phyloP scores from a whole-genome alignment of 2,113 vertebrate species.

The Silurus asotus region DNA sequence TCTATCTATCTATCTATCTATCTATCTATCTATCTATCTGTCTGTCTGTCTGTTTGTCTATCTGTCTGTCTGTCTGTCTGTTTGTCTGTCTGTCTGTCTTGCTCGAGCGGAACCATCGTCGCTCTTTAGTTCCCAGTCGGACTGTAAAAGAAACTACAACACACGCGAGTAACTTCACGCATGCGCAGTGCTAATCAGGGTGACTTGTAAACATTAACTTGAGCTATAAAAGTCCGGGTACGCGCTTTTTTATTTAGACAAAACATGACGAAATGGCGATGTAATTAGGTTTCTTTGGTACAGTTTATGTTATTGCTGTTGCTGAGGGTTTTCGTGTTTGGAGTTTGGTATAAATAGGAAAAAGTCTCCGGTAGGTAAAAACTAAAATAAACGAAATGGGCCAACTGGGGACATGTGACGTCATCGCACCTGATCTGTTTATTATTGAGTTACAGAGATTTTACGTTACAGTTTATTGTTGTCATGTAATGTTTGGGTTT shows the following conservation, averaged over 20 bases:
- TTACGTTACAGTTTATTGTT: not conserved
- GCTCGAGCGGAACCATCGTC: not conserved
- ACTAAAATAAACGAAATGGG: not conserved
- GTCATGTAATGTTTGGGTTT: not conserved
- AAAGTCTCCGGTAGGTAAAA: not conserved
- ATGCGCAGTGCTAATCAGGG: not conserved
- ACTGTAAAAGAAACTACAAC: not conserved
- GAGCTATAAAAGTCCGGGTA: not conserved
- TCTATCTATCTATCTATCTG: too few species aligned
- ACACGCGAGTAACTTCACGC: not conserved
- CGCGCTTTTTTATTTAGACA: not conserved
- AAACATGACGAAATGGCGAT: not conserved
- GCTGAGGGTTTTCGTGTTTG: not conserved
- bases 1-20: too few species aligned
- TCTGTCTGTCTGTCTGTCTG: too few species aligned
- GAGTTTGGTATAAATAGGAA: not conserved
- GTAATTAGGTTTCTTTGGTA: not conserved
- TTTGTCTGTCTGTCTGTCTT: too few species aligned
- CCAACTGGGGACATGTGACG: not conserved
- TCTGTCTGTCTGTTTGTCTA: too few species aligned
- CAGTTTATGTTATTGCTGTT: not conserved
- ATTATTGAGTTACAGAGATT: too few species aligned
- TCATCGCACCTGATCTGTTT: not conserved
- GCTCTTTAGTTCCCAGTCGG: not conserved
- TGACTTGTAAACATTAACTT: conserved; percentile 16